Evolutionary conservation across 1,140 invertebrate genomes (phyloP).

Genomic region (Bombus sylvicola): DNA sequence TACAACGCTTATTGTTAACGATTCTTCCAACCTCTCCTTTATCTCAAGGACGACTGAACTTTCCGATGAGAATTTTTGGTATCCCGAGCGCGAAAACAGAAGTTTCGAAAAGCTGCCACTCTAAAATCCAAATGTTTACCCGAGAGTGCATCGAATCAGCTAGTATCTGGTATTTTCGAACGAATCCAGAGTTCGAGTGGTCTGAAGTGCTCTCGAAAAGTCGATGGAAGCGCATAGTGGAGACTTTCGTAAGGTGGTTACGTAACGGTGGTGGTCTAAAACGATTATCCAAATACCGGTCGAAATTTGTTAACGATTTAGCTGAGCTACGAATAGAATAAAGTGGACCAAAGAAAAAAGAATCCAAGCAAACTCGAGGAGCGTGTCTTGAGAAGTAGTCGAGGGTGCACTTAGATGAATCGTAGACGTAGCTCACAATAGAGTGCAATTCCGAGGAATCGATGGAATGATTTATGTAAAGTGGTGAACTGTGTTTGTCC

Average conservation of each 20-base stretch:
- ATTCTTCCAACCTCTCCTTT: neutral
- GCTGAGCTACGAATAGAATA: neutral
- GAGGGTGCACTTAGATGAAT: constrained; percentile 15
- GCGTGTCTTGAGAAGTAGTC: no score
- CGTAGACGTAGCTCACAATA: constrained; percentile 19
- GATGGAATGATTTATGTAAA: constrained; percentile 61
- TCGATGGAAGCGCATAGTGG: neutral
- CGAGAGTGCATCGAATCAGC: neutral
- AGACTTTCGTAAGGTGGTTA: constrained; percentile 1
- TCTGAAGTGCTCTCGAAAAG: constrained; percentile 16
- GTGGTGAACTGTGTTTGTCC: constrained; percentile 37
- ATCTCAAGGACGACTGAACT: neutral
- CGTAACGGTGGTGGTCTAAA: constrained; percentile 1
- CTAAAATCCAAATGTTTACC: constrained; percentile 19
- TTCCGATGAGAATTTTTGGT: neutral
- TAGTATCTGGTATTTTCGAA: constrained; percentile 13
- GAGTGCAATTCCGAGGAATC: constrained; percentile 53
- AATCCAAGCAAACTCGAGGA: neutral
- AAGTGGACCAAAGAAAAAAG: neutral
- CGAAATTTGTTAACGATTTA: neutral
- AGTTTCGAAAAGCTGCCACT: neutral
- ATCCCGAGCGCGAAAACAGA: neutral
- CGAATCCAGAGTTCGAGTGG: constrained; percentile 18
- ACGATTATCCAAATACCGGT: neutral
- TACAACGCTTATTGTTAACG: no score